phyloP scores from a whole-genome alignment of 2,113 vertebrate species.

The Phaethon lepturus region DNA sequence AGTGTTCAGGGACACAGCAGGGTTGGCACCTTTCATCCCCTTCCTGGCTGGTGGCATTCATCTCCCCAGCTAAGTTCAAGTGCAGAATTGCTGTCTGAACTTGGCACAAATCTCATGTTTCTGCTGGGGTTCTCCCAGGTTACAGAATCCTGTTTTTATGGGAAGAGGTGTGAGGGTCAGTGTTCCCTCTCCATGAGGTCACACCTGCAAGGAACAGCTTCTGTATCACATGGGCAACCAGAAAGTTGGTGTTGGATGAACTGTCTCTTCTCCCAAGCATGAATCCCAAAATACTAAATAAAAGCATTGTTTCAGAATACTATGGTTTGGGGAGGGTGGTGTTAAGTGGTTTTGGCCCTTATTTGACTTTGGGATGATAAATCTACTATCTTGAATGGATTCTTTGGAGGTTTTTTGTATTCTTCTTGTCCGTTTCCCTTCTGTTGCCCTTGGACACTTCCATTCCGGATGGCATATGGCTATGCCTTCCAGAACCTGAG shows the following conservation, averaged over 20 bases:
- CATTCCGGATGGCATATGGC: background rate
- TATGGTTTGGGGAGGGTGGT: rapidly evolving
- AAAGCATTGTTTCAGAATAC: background rate
- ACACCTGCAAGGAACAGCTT: background rate
- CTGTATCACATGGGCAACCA: background rate
- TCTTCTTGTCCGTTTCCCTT: background rate
- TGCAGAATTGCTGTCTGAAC: background rate
- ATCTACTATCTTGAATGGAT: background rate
- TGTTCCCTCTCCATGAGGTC: background rate
- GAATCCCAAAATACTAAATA: background rate
- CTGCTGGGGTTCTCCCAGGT: background rate
- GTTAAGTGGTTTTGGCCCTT: background rate
- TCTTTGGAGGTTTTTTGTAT: background rate
- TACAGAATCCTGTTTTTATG: background rate
- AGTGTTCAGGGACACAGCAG: background rate
- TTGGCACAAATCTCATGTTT: background rate
- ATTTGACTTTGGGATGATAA: background rate
- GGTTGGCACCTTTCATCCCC: background rate
- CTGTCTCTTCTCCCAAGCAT: background rate
- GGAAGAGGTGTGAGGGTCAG: background rate
- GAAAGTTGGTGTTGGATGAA: background rate
- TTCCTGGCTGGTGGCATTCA: background rate
- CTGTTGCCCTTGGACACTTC: background rate
- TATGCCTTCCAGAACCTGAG: background rate
- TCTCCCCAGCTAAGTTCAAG: background rate